phyloP scores from a whole-genome alignment of 2,797 vertebrate species.

The Syncerus caffer region DNA sequence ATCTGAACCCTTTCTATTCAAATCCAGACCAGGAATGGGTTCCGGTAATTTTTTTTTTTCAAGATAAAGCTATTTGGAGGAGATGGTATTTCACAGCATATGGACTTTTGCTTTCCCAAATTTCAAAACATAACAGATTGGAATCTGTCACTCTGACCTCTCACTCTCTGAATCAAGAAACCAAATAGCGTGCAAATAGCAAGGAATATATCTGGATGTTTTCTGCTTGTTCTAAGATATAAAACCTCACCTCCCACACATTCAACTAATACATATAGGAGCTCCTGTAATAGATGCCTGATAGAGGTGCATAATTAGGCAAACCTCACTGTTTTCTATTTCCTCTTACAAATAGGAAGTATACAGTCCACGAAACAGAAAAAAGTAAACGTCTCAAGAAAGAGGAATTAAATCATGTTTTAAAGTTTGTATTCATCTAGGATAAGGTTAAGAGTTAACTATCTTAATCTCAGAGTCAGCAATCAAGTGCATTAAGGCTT shows the following conservation, averaged over 20 bases:
- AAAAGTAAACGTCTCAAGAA: constrained; percentile 43
- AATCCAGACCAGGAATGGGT: not conserved
- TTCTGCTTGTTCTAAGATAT: constrained; percentile 45
- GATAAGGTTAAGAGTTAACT: not conserved
- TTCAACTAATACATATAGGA: not conserved
- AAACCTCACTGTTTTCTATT: constrained; percentile 21
- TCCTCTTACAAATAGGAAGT: constrained; percentile 20
- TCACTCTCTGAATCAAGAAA: constrained; percentile 19
- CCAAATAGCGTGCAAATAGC: not conserved
- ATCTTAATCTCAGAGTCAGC: constrained; percentile 19
- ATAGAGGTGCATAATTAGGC: constrained; percentile 20
- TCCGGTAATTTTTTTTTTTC: not conserved
- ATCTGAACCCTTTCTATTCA: not conserved
- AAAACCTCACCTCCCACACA: constrained; percentile 35
- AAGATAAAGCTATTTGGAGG: constrained; percentile 21
- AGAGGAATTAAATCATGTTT: constrained; percentile 32
- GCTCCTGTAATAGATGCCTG: not conserved
- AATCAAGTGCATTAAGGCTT: not conserved
- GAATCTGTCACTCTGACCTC: constrained; percentile 17
- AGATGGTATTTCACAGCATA: not conserved
- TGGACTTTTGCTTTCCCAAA: not conserved
- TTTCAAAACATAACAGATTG: not conserved
- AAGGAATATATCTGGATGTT: constrained; percentile 31
- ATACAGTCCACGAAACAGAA: not conserved
- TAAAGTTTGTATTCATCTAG: constrained; percentile 7